Base-by-base conservation (phyloP, 2,888 invertebrate genomes). In the Hybos culiciformis region DNA sequence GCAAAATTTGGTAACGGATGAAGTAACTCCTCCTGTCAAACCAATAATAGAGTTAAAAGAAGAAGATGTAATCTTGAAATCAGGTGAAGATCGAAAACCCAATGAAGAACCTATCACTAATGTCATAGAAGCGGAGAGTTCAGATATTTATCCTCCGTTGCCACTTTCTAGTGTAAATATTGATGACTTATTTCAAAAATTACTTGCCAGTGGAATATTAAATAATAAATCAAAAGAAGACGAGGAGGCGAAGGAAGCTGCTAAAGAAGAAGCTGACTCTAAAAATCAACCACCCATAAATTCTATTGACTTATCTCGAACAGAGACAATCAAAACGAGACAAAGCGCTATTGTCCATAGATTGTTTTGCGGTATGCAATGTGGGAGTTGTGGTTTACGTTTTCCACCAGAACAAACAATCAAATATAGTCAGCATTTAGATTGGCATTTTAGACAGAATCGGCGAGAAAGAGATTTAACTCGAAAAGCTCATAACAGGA, bases 391-490 rank as follows among this genome's bases (percentile, higher is more conserved):
- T 68, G 97, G 97, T 24, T 79, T 90, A 47, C 76, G 96, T 37
- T 96, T 97, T 68, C 83, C 87, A 12, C 83, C 87, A 0, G 88
- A 90, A 66, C 83, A 84, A 58, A 87, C 85, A 8, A 83, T 83
- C 51, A 78, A 84, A 48, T 98, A 96, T 67, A 85, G 83, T 55
- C 87, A 90, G 61, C 98, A 99, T 69, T 74, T 97, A 46, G 97
- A 98, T 70, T 97, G 97, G 96, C 98, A 98, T 70, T 97, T 97
- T 70, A 70, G 92, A 1, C 88, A 91, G 66, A 97, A 97, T 70
- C 70, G 91, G 3, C 74, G 83, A 42, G 91, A 90, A 54, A 78
- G 90, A 50, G 88, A 88, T 59, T 83, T 85, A 1, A 80, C 83
- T 0, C 72, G 87, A 11, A 80, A 87, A 41, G 85, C 88, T 0